Evolutionary conservation across 2,113 vertebrate species (phyloP), one percentile per base, ranked within the genome.

Genomic region (Hylia prasina): DNA sequence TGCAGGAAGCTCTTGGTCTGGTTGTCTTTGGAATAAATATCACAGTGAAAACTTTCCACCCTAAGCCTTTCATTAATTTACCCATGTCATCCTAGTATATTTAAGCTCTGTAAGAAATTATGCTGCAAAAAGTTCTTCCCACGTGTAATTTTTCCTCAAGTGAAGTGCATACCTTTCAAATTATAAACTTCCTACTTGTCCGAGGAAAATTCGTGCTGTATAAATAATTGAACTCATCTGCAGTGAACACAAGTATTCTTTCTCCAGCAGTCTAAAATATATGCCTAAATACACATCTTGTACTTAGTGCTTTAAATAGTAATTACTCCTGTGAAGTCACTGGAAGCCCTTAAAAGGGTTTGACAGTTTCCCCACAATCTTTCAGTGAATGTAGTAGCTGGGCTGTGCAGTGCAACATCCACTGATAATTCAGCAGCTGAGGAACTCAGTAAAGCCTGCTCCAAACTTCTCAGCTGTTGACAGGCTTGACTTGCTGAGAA

Each of bases 401-500:
- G 81, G 94, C 92, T 94, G 76, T 81, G 87, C 88, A 86, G 83
- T 87, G 95, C 96, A 93, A 11, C 94, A 97, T 94, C 96, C 97
- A 96, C 97, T 97, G 97, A 98, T 98, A 97, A 98, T 94, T 98
- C 98, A 98, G 99, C 98, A 99, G 99, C 98, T 98, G 97, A 97
- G 97, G 98, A 98, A 97, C 98, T 96, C 97, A 83, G 98, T 94
- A 97, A 97, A 98, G 98, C 98, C 97, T 95, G 97, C 98, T 98
- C 97, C 98, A 98, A 98, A 98, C 98, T 98, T 97, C 98, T 98
- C 98, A 99, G 98, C 98, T 98, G 98, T 98, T 98, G 97, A 98
- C 98, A 98, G 98, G 97, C 97, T 97, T 94, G 98, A 98, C 98
- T 98, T 98, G 98, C 98, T 99, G 98, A 99, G 98, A 98, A 98